phyloP scores from a whole-genome alignment of 2,797 vertebrate genomes.

The Mionectes olivaceus region DNA sequence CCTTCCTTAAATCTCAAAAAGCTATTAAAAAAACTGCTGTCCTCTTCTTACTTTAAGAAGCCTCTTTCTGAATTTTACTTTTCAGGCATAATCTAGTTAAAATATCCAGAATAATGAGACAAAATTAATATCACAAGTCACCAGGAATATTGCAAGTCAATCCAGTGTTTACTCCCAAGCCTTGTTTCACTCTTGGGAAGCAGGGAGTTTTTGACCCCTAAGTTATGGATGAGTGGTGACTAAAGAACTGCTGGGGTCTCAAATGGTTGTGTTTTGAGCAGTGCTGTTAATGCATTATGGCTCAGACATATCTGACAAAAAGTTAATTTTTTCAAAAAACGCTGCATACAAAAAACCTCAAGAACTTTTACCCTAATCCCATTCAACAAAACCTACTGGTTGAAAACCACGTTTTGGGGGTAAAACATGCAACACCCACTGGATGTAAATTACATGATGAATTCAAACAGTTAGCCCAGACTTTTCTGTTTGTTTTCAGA shows the following conservation, averaged over 20 bases:
- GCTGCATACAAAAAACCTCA: neutral
- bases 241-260: neutral
- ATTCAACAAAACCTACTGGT: neutral
- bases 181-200: neutral
- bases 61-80: neutral
- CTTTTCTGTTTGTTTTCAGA: neutral
- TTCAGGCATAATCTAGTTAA: neutral
- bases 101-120: neutral
- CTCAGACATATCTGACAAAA: neutral
- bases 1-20: neutral
- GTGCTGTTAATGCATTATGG: neutral
- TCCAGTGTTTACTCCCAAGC: neutral
- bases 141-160: fast-evolving
- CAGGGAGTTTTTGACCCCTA: neutral
- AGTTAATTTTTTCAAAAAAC: neutral
- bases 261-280: neutral
- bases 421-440: neutral
- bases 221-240: neutral
- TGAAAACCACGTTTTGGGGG: neutral
- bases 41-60: neutral
- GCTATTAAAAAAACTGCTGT: neutral
- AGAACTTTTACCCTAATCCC: neutral
- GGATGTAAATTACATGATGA: neutral
- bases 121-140: neutral
- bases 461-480: neutral